These are phyloP conservation scores for Orthonychiurus folsomi DNA, from an alignment of 2,888 invertebrate genomes.

Conservation along the genomic window DNA sequence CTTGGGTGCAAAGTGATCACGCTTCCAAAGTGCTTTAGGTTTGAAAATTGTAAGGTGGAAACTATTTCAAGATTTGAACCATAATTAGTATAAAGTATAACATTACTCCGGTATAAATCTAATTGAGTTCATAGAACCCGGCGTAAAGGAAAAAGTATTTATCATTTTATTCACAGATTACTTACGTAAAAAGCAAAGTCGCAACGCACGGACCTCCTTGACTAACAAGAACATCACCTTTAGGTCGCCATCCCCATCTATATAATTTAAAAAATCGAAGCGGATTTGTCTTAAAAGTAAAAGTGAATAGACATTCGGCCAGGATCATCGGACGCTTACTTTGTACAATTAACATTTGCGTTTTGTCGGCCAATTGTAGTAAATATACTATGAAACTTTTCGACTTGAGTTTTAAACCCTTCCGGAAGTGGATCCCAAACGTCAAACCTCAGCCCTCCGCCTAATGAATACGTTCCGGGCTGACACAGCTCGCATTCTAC, in stretches of 20 bases:
- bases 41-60: no score
- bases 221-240: conserved; percentile 48
- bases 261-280: not conserved
- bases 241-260: conserved; percentile 48
- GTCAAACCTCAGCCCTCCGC: conserved; percentile 51
- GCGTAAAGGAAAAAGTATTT: no score
- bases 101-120: no score
- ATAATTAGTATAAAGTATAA: no score
- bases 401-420: conserved; percentile 46
- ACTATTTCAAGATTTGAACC: no score
- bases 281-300: not conserved
- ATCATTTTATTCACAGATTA: no score
- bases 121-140: no score
- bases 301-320: not conserved
- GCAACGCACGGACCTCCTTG: conserved; percentile 49
- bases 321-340: conserved; percentile 40
- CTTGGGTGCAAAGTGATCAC: no score
- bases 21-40: no score
- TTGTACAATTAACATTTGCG: conserved; percentile 43
- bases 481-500: conserved; percentile 45
- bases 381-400: conserved; percentile 43
- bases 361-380: conserved; percentile 41
- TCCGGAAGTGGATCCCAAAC: conserved; percentile 49
- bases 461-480: conserved; percentile 51
- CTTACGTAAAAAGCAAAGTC: no score